A percentile compares a stretch with the other conserved stretches of the same genome.
Conservation (phyloP, 2,888 invertebrate genomes). For the Bedellia somnulentella region DNA sequence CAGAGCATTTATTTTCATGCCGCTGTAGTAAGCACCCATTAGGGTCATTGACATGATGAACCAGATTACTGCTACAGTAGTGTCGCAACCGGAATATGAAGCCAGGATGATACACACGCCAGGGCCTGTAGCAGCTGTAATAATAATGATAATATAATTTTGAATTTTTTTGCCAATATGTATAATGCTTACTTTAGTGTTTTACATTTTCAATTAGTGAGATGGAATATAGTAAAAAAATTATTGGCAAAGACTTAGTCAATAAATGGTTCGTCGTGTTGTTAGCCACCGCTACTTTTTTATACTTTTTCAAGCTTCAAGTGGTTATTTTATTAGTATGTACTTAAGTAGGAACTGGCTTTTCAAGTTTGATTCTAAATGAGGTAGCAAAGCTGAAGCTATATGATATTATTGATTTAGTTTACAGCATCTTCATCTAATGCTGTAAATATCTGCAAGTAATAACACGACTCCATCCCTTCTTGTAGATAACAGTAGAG, state of each 20-base stretch:
- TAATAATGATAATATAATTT: conserved; percentile 14
- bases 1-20: conserved; percentile 67
- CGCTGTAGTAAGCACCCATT: conserved; percentile 72
- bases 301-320: no score
- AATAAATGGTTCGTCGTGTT: background rate
- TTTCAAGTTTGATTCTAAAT: no score
- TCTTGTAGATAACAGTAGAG: background rate
- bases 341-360: no score
- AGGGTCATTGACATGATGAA: conserved; percentile 66
- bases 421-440: background rate
- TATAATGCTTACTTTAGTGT: background rate
- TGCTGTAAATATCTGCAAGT: background rate
- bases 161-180: background rate
- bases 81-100: conserved; percentile 64
- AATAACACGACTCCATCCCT: background rate
- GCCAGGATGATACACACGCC: conserved; percentile 65
- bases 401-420: background rate
- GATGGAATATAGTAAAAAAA: background rate
- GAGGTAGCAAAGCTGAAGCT: no score
- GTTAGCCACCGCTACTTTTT: background rate
- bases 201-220: no score
- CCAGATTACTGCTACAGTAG: conserved; percentile 43
- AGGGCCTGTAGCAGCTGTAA: conserved; percentile 65
- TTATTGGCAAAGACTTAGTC: background rate
- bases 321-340: no score